Evolutionary conservation across 2,797 vertebrate genomes (phyloP).

Genomic region (Sebastes elongatus): DNA sequence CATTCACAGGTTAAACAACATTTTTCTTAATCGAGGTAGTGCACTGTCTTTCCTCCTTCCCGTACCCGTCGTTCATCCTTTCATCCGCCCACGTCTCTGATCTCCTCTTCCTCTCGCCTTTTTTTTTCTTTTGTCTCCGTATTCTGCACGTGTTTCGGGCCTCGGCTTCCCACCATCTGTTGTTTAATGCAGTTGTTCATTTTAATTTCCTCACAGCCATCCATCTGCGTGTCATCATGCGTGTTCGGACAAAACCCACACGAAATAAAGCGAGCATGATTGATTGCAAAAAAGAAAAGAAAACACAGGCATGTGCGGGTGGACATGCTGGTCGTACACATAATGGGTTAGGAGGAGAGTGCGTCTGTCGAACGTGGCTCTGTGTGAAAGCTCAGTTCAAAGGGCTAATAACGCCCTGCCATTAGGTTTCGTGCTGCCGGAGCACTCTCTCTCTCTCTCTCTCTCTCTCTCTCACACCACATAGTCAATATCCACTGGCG

Average conservation of each 20-base stretch:
- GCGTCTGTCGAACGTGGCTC: constrained; percentile 21
- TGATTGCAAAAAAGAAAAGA: constrained; percentile 31
- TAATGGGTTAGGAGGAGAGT: constrained; percentile 11
- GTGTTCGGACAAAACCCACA: constrained; percentile 4
- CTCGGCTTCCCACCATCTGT: constrained; percentile 51
- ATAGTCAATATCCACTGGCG: constrained; percentile 44
- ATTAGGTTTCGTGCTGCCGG: constrained; percentile 53
- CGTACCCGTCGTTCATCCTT: constrained; percentile 17
- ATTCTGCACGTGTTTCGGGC: not conserved
- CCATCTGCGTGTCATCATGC: constrained; percentile 41
- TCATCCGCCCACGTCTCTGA: constrained; percentile 4
- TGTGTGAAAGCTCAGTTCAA: constrained; percentile 56
- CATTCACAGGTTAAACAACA: constrained; percentile 56
- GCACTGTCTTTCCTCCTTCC: constrained; percentile 26
- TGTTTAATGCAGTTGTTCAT: constrained; percentile 41
- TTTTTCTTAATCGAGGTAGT: constrained; percentile 55
- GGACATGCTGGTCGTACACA: constrained; percentile 15
- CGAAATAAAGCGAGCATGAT: constrained; percentile 36
- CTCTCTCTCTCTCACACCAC: not conserved
- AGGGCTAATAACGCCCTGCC: constrained; percentile 60
- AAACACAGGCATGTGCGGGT: constrained; percentile 30
- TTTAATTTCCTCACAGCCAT: constrained; percentile 52
- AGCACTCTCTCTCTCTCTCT: constrained; percentile 6
- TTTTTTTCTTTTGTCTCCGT: constrained; percentile 16
- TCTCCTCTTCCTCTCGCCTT: not conserved